Evolutionary conservation across 2,113 vertebrate genomes (phyloP), one percentile per base, ranked within the genome.

Genomic region (Oenanthe melanoleuca): DNA sequence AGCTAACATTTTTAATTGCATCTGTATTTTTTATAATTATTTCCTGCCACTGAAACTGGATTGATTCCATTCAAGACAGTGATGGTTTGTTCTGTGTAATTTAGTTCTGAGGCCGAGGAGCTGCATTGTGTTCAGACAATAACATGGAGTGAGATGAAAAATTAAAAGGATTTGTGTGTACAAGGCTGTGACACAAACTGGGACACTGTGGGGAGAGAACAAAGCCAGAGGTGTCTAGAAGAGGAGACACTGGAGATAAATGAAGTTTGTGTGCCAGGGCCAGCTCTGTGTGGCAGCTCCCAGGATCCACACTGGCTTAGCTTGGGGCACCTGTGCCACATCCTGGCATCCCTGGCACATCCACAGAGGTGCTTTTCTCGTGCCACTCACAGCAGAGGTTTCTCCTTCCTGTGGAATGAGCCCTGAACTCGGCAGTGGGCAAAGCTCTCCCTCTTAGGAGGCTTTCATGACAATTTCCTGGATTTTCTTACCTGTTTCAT

Each of bases 341-440:
- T 73, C 25, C 22, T 1, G 0, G 8, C 47, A 4, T 26, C 59
- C 26, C 2, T 38, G n/a, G 11, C 47, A 25, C 71, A 59, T 7
- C 63, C 45, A 4, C 12, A 9, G 25, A 4, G 31, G 12, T 40
- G 45, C 40, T 72, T 40, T 80, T 56, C 64, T 61, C 0, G 3
- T 15, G 34, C 2, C 17, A 7, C 8, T 63, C 66, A 31, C 56
- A 22, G 22, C 31, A 44, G 6, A n/a, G 23, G 6, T 20, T 75
- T 33, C 33, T 88, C 8, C 70, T 61, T 55, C 33, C 16, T 34
- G 12, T 33, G 64, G 24, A 40, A 6, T 8, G 12, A 29, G 18
- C 0, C 0, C 71, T 71, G 13, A 75, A 37, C 47, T 28, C 14
- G 0, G 14, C 1, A 3, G 9, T 6, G 20, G 44, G 34, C 37